Evolutionary conservation across 2,888 invertebrate species (phyloP).

Genomic region (Drosophila mercatorum): DNA sequence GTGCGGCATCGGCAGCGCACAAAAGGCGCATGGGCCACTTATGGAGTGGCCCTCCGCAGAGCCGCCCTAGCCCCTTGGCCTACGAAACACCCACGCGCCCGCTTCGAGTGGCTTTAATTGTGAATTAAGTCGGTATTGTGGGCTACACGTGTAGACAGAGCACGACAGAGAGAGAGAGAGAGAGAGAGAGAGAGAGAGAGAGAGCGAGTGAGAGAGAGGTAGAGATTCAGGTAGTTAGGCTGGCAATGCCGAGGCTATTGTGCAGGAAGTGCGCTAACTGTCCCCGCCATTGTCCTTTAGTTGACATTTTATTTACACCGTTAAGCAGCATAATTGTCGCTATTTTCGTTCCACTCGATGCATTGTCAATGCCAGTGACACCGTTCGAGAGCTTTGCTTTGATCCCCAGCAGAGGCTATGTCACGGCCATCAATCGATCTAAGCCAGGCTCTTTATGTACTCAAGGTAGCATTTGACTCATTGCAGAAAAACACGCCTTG

Average conservation of each 20-base stretch:
- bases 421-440: constrained; percentile 48
- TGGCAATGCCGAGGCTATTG: constrained; percentile 75
- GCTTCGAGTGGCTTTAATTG: constrained; percentile 83
- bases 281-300: constrained; percentile 47
- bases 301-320: constrained; percentile 68
- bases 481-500: constrained; percentile 27
- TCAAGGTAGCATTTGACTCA: constrained; percentile 25
- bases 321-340: constrained; percentile 76
- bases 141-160: constrained; percentile 57
- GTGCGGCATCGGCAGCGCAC: constrained; percentile 53
- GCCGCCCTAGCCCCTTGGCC: background rate
- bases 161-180: background rate
- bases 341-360: constrained; percentile 74
- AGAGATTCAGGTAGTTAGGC: constrained; percentile 14
- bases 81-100: constrained; percentile 39
- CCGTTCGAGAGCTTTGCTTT: constrained; percentile 63
- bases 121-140: constrained; percentile 84
- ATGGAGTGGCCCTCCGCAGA: constrained; percentile 34
- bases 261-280: constrained; percentile 62
- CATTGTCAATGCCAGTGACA: constrained; percentile 78
- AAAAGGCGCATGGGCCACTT: constrained; percentile 74
- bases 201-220: background rate
- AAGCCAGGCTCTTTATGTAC: constrained; percentile 12
- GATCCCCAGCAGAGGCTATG: constrained; percentile 66
- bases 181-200: background rate